phyloP scores from a whole-genome alignment of 2,113 vertebrate genomes.

The Sorex fumeus region DNA sequence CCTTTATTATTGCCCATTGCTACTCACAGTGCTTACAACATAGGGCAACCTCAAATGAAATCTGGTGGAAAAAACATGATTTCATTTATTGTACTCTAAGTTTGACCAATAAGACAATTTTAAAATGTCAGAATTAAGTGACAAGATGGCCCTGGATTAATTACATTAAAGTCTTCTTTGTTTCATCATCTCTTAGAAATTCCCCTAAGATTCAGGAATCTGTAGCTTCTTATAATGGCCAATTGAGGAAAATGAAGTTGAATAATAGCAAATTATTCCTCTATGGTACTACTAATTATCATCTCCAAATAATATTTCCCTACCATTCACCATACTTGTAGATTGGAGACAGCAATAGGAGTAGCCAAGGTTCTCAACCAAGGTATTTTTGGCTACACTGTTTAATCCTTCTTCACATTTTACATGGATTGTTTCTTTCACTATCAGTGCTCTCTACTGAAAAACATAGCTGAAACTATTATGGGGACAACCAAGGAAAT shows the following conservation, averaged over 20 bases:
- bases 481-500: not conserved
- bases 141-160: not conserved
- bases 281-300: not conserved
- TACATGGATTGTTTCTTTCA: slow-evolving; percentile 13
- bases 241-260: not conserved
- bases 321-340: not conserved
- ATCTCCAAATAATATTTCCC: not conserved
- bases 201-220: not conserved
- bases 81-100: not conserved
- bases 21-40: not conserved
- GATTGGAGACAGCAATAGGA: not conserved
- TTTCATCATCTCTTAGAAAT: slow-evolving; percentile 38
- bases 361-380: not conserved
- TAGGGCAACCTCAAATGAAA: not conserved
- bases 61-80: not conserved
- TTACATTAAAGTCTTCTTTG: slow-evolving; percentile 7
- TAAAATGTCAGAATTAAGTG: not conserved
- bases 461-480: slow-evolving; percentile 14
- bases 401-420: not conserved
- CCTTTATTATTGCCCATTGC: not conserved
- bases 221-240: not conserved
- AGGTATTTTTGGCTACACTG: not conserved
- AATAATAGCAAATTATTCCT: not conserved
- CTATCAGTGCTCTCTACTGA: not conserved
- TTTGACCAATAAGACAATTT: slow-evolving; percentile 18